phyloP scores from a whole-genome alignment of 2,797 vertebrate genomes.

The Notolabrus celidotus region DNA sequence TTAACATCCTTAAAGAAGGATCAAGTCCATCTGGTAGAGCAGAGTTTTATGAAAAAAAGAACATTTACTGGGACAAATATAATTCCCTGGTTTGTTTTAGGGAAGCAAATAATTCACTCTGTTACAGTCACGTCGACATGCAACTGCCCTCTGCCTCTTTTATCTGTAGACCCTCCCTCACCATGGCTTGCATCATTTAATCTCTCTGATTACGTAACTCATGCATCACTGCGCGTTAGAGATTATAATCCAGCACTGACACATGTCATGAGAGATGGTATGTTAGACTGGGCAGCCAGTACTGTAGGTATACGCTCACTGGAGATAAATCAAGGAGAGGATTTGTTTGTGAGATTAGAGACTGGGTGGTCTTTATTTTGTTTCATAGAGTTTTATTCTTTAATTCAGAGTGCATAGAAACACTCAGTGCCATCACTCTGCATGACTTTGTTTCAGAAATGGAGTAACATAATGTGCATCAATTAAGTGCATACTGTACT shows the following conservation, averaged over 20 bases:
- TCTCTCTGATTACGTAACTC: slow-evolving; percentile 51
- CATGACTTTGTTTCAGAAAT: background rate
- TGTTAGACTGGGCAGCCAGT: slow-evolving; percentile 31
- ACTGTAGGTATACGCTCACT: slow-evolving; percentile 21
- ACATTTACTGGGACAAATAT: background rate
- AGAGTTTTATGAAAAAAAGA: too few species aligned
- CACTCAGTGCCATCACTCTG: background rate
- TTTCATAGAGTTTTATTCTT: slow-evolving; percentile 27
- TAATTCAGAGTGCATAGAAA: background rate
- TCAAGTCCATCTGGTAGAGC: too few species aligned
- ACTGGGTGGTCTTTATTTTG: slow-evolving; percentile 19
- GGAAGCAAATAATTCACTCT: background rate
- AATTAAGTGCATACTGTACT: background rate
- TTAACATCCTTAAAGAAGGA: too few species aligned
- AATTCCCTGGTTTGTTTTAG: background rate
- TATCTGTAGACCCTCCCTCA: slow-evolving; percentile 1
- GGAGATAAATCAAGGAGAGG: slow-evolving; percentile 10
- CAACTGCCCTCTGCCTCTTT: background rate
- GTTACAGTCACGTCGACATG: background rate
- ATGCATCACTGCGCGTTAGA: slow-evolving; percentile 8
- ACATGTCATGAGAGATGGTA: slow-evolving; percentile 32
- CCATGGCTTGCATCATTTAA: slow-evolving; percentile 44
- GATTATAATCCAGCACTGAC: slow-evolving; percentile 53
- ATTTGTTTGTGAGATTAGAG: slow-evolving; percentile 42
- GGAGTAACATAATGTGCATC: background rate